Evolutionary conservation across 2,797 vertebrate genomes (phyloP), one percentile per base, ranked within the genome.

Genomic region (Phylloscopus collybita): DNA sequence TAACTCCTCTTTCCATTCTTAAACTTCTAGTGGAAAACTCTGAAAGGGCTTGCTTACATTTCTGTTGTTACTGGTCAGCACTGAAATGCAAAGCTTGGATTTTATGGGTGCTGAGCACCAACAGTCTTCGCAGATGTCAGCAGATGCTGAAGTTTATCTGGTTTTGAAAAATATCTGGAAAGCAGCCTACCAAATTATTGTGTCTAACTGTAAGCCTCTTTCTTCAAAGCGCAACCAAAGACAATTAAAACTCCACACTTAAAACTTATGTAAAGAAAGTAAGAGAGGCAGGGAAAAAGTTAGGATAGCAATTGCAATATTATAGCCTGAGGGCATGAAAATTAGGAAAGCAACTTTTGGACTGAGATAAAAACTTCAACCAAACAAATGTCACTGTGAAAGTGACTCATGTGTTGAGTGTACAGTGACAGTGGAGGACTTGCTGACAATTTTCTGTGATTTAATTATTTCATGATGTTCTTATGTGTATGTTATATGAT

Each of bases 391-490:
- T 57, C 36, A 49, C 61, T 75, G 44, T 87, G 38, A 80, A 93
- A 82, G 40, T 61, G 19, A 66, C 9, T 9, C 40, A 50, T 50
- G 36, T 54, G 13, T 32, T 92, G n/a, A 69, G 67, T 51, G 72
- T 78, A 80, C 26, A 86, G 59, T 91, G 69, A 88, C 50, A 49
- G 10, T 21, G 45, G 79, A 94, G 25, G 44, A 30, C 29, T 56
- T 53, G 42, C 47, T 95, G 95, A 94, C 47, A 93, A 32, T 12
- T 74, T 86, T 69, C 27, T 53, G 16, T 86, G 80, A 73, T 87
- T 40, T 91, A 86, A 88, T 85, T 69, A 57, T 51, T 93, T 38
- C 50, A 95, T 44, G 11, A 79, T 79, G 42, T 44, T 70, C 54
- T 94, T 71, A 54, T 57, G 18, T 34, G 20, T n/a, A 27, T 71